These are phyloP conservation scores for Clarias macrocephalus DNA, from an alignment of 2,113 vertebrate genomes.

Conservation along the genomic window DNA sequence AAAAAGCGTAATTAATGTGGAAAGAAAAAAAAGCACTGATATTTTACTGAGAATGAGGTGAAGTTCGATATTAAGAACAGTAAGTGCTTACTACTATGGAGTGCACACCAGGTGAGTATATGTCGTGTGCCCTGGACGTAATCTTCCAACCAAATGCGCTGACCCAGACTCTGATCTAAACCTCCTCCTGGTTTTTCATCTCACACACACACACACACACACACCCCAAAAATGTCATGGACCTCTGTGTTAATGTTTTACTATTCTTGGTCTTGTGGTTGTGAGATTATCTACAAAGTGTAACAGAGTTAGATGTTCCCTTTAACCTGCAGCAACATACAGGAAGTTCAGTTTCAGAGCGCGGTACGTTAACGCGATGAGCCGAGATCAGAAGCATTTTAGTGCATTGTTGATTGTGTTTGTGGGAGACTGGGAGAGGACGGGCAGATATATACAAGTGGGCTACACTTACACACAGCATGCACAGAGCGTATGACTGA, in stretches of 20 bases:
- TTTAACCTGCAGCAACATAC: not conserved
- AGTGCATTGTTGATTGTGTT: not conserved
- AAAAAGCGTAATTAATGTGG: too few relatives aligned
- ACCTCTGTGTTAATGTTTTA: not conserved
- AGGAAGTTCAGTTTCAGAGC: not conserved
- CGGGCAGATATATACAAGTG: not conserved
- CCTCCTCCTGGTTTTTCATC: not conserved
- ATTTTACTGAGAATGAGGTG: too few relatives aligned
- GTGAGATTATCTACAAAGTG: not conserved
- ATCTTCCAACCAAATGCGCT: not conserved
- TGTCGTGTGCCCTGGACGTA: not conserved
- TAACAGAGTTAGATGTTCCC: not conserved
- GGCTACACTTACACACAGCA: slow-evolving; percentile 16
- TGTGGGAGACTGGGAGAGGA: not conserved
- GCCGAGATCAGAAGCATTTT: not conserved
- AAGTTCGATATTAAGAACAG: not conserved
- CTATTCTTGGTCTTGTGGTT: not conserved
- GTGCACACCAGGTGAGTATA: not conserved
- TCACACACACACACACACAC: not conserved
- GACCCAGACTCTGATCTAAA: not conserved
- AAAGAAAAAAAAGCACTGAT: too few relatives aligned
- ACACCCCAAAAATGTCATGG: not conserved
- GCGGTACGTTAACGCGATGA: not conserved
- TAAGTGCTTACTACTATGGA: not conserved
- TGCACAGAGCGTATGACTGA: not conserved